Evolutionary conservation across 2,113 vertebrate genomes (phyloP).

Genomic region (Tiliqua scincoides): DNA sequence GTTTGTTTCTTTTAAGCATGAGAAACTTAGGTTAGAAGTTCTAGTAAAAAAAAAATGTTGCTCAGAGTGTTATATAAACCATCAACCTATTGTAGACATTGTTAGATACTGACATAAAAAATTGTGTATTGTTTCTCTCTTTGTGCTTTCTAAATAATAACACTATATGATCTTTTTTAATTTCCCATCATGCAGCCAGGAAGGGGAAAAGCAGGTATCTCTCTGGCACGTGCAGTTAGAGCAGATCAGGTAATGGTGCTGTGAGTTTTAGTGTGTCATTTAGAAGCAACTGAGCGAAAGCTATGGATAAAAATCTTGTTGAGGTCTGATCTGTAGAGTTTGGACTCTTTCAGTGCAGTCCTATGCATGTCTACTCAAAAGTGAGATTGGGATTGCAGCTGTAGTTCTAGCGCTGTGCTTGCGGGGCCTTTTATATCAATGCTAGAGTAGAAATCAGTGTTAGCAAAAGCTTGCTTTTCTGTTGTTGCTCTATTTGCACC

Average conservation of each 20-base stretch:
- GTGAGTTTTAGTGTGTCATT: not conserved
- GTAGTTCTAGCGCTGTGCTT: not conserved
- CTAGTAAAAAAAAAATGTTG: not conserved
- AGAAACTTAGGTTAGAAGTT: not conserved
- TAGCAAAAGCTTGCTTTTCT: no score
- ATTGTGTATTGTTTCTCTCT: not conserved
- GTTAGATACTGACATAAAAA: not conserved
- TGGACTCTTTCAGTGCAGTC: no score
- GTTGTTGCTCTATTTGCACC: no score
- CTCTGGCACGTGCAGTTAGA: slow-evolving; percentile 77
- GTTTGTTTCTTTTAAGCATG: not conserved
- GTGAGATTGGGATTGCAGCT: not conserved
- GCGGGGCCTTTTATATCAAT: not conserved
- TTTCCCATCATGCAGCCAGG: slow-evolving; percentile 53
- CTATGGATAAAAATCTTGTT: not conserved
- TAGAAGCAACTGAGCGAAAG: not conserved
- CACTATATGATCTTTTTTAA: slow-evolving; percentile 1
- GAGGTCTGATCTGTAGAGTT: not conserved
- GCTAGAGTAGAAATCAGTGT: not conserved
- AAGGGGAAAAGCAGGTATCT: slow-evolving; percentile 28
- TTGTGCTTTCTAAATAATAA: not conserved
- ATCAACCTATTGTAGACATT: no score
- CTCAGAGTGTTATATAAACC: not conserved
- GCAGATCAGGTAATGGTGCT: slow-evolving; percentile 74
- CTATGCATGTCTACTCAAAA: no score